A percentile compares a stretch with the other conserved stretches of the same genome.
Conservation (phyloP, 2,797 vertebrate species). For the Eulemur albifrons region DNA sequence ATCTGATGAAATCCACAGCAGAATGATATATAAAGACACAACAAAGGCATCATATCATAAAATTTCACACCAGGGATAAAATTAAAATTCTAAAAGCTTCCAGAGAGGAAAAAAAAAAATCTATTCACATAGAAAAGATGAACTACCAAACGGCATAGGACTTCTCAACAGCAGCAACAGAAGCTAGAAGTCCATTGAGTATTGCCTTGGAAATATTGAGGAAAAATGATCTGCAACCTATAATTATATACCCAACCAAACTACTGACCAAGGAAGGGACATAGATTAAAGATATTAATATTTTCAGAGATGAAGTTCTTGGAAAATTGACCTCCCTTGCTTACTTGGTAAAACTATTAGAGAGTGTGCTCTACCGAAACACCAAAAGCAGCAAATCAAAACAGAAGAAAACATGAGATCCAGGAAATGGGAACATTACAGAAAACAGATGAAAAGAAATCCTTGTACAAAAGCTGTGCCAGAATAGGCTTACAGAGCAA, state of each 20-base stretch:
- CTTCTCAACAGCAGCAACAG: background rate
- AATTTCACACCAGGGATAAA: conserved; percentile 19
- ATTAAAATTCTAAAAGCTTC: conserved; percentile 37
- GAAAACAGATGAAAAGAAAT: background rate
- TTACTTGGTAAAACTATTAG: background rate
- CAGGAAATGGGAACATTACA: background rate
- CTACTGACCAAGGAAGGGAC: background rate
- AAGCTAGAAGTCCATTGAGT: background rate
- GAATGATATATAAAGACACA: conserved; percentile 2
- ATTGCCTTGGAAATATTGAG: background rate
- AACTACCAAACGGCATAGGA: background rate
- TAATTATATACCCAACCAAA: background rate
- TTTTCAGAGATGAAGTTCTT: background rate
- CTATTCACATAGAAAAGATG: background rate
- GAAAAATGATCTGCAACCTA: background rate
- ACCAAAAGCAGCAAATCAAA: background rate
- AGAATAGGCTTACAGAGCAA: background rate
- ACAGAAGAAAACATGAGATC: background rate
- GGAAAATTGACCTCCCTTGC: background rate
- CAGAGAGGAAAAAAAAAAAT: background rate
- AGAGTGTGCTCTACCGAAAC: background rate
- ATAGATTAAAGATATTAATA: background rate
- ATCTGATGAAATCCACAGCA: background rate
- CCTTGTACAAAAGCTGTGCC: background rate
- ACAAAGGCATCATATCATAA: background rate